Evolutionary conservation across 2,113 vertebrate genomes (phyloP).

Genomic region (Redunca redunca): DNA sequence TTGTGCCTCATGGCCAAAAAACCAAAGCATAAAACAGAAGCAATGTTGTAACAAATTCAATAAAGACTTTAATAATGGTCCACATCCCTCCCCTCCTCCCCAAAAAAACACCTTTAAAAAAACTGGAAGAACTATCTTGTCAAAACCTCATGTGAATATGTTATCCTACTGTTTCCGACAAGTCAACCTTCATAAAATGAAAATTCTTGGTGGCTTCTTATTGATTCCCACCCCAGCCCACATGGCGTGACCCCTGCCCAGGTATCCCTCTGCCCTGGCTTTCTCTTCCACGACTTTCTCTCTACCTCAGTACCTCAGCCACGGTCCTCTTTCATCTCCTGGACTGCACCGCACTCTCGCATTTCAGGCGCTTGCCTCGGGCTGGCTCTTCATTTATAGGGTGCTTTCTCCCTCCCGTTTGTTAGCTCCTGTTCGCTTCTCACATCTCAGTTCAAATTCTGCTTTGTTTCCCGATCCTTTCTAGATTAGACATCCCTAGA

Average conservation of each 20-base stretch:
- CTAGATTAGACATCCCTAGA: background rate
- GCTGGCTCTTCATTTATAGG: background rate
- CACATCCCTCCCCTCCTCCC: background rate
- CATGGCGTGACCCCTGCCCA: fast-evolving
- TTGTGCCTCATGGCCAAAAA: background rate
- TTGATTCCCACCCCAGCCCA: background rate
- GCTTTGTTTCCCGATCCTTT: background rate
- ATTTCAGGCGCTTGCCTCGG: background rate
- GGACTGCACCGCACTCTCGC: background rate
- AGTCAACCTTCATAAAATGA: background rate
- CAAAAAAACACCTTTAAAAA: background rate
- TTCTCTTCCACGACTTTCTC: background rate
- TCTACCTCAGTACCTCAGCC: background rate
- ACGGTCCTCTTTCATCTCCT: no score
- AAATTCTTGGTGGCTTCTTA: background rate
- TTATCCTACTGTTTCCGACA: background rate
- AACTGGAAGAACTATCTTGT: background rate
- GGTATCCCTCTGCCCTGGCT: background rate
- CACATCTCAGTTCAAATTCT: background rate
- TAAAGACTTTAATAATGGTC: background rate
- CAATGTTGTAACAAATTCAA: background rate
- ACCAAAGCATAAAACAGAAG: background rate
- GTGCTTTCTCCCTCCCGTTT: background rate
- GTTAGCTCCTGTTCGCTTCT: background rate
- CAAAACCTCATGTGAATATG: background rate